These are phyloP conservation scores for Dermolepida albohirtum DNA, from an alignment of 2,888 invertebrate species.

Conservation along the genomic window DNA sequence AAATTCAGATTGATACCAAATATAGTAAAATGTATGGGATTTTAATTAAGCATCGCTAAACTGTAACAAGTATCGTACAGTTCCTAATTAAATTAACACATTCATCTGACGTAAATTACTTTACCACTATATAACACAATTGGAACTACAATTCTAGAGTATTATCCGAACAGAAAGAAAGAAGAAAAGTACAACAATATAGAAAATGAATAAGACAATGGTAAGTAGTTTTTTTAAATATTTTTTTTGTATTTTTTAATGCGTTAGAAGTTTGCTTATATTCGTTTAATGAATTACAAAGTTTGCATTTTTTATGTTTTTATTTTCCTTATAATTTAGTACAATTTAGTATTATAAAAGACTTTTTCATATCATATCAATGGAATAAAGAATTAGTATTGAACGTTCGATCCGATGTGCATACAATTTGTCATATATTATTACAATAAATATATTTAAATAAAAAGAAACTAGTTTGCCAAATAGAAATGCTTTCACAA, in stretches of 20 bases:
- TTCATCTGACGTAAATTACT: slow-evolving; percentile 23
- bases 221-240: slow-evolving; percentile 10
- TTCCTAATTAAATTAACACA: slow-evolving; percentile 27
- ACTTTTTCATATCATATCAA: no score
- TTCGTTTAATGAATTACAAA: no score
- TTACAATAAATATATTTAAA: no score
- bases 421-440: no score
- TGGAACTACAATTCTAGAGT: slow-evolving; percentile 6
- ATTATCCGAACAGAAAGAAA: background rate
- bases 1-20: slow-evolving; percentile 7
- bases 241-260: background rate
- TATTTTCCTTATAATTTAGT: no score
- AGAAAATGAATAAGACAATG: slow-evolving; percentile 27
- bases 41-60: slow-evolving; percentile 2
- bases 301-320: no score
- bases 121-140: slow-evolving; percentile 22
- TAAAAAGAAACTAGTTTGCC: no score
- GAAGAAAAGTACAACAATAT: background rate
- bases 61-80: background rate
- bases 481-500: no score
- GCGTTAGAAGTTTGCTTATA: no score
- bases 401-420: no score
- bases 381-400: no score
- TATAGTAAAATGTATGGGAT: background rate
- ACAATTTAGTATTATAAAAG: no score